Base-by-base conservation (phyloP, 2,797 vertebrate species). In the Schizothorax lantsangensis region DNA sequence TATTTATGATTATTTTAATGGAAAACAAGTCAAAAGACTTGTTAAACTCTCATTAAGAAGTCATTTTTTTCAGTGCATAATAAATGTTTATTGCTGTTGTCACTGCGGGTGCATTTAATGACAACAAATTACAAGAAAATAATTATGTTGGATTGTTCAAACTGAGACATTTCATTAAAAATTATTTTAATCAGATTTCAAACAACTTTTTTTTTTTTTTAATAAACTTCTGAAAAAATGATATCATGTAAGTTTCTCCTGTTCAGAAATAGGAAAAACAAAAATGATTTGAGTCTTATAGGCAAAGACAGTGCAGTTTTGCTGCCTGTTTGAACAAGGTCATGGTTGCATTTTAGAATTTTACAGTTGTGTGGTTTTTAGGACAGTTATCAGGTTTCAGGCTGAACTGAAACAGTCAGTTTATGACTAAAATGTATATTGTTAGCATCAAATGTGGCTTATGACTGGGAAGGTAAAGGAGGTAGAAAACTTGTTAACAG, bases 51-150 rank as follows among this genome's bases (percentile, higher is more conserved):
- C 19, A 14, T 77, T 77, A 59, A 59, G 7, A 57, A 43, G 36
- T 40, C 2, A 5, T 66, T 79, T 40, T 52, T 40, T 62, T 15
- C 36, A 17, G 23, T 62, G 23, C 77, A 43, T 62, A 45, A 79
- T 43, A 59, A 26, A 79, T 62, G 36, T 64, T 43, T 19, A 62
- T 79, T 79, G 36, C 57, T 62, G 12, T 40, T 62, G n/a, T 79
- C 57, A 30, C 38, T 26, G 23, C 2, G 15, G n/a, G 57, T 45
- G 19, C n/a, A 79, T 59, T 78, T 79, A 79, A 79, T 43, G 77
- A 38, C 52, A n/a, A 17, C 1, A 2, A 19, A 62, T 57, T 14
- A 38, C 30, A 77, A 54, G 19, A 21, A 33, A 21, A 52, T 45
- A 1, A 15, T 23, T 11, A 54, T 38, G 6, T 19, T 0, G 3